phyloP scores from a whole-genome alignment of 2,797 vertebrate genomes.

The Muscicapa striata region DNA sequence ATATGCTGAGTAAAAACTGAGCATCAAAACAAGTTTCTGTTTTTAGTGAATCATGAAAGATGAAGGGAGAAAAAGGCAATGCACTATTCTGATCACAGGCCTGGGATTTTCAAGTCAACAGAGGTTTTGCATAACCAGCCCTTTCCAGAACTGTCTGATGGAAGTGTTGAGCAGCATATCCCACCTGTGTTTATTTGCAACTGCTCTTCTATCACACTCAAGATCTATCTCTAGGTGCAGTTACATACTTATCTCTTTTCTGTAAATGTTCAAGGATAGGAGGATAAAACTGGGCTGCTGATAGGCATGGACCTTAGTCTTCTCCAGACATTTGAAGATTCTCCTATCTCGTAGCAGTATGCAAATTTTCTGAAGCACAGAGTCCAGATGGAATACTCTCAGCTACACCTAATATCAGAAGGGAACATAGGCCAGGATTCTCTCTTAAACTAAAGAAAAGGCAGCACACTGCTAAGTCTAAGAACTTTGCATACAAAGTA shows the following conservation, averaged over 20 bases:
- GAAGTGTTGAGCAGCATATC: not conserved
- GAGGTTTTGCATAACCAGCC: not conserved
- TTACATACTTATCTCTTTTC: not conserved
- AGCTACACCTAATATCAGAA: not conserved
- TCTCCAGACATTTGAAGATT: not conserved
- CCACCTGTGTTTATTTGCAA: not conserved
- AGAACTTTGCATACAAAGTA: not conserved
- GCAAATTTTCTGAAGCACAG: not conserved
- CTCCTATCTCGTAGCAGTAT: not conserved
- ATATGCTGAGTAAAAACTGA: not conserved
- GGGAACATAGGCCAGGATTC: not conserved
- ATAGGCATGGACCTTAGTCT: not conserved
- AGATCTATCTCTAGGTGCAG: not conserved
- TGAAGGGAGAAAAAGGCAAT: not conserved
- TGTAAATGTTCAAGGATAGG: not conserved
- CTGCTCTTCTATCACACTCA: not conserved
- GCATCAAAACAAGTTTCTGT: not conserved
- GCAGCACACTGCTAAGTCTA: not conserved
- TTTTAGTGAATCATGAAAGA: not conserved
- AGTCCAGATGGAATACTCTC: not conserved
- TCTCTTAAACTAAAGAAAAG: not conserved
- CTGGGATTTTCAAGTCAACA: not conserved
- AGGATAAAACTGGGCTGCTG: not conserved
- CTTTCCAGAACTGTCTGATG: not conserved
- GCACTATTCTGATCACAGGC: not conserved